Base-by-base conservation (phyloP, 2,888 invertebrate genomes). In the Melolontha melolontha region DNA sequence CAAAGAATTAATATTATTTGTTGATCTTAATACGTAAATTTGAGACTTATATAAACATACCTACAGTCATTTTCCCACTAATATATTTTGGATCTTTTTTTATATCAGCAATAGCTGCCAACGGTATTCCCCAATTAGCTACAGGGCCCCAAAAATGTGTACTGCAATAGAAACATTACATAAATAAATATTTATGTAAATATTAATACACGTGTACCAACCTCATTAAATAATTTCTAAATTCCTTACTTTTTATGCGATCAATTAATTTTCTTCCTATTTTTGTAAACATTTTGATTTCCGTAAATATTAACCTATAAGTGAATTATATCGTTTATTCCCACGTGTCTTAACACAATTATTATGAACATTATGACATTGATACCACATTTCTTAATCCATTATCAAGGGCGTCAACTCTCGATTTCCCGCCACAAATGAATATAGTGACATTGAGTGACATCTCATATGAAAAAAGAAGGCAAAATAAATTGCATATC, bases 101-200 rank as follows among this genome's bases (percentile, higher is more conserved):
- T 66, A 92, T 91, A 82, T 99, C 99, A 66, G 96, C 92, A 64
- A 99, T 87, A 5, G 98, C 98, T 64, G 99, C 99, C 72, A 99
- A 82, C 1, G 99, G 99, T 77, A 99, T 95, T 5, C 96, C 97
- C 99, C 99, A 99, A 84, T 99, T 99, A 17, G 98, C 98, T 52
- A 98, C 90, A 64, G 98, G 98, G 52, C 98, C 98, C 98, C 98
- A 98, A 84, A 98, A 98, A 85, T 98, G 98, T 71, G 95, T 95
- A 85, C 95, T 95, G 82, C 66, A 87, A 47, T 8, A 47, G 1
- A 22, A 27, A 27, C 12, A 55, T 11, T 41, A 17, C 5, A 27
- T 22, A 27, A 7, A 22, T 50, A 50, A 5, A 52, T 16, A 51
- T 10, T 22, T 39, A 42, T 6, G 12, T 22, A 57, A 51, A 40